Base-by-base conservation (phyloP, 1,140 invertebrate genomes). In the Cherax destructor region DNA sequence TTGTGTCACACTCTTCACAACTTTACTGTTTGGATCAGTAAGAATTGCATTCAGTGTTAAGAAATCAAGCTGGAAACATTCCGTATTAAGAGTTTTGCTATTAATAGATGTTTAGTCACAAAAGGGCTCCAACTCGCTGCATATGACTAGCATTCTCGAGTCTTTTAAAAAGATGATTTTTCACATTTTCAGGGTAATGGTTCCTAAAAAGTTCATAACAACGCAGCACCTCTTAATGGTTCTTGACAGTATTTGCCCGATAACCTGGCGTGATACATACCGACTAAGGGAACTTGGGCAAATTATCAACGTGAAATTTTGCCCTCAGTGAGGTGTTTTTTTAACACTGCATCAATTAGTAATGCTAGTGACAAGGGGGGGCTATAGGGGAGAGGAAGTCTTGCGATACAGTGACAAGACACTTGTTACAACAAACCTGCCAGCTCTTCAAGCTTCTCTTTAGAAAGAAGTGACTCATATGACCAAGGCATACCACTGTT, bases 211-310 rank as follows among this genome's bases (percentile, higher is more conserved):
- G 96, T 93, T 98, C 96, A 94, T 97, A 98, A 94, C 97, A 98
- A 76, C 98, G 95, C 5, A 99, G 95, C 0, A 98, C 96, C 95
- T 99, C 98, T 94, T 98, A 98, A 94, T 98, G 98, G 86, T 97
- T 98, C 94, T 97, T 97, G 0, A 98, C 96, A 21, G 96, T 96
- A 52, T 96, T 95, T 4, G 97, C 96, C 86, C 96, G 96, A 94
- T 97, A 97, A 95, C 98, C 97, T 7, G 97, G 96, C 91, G 96
- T 96, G 11, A 96, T 94, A 93, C 94, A 95, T 7, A 95, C 94
- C 94, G 93, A 18, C 59, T 84, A 50, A 92, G 78, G 83, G 86
- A 50, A n/a, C 87, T 89, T 78, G 92, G n/a, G 30, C n/a, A 93
- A 69, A 13, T 89, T 80, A 52, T 93, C 92, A 16, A 93, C 83